Conservation (phyloP, 1,140 invertebrate species). For the Drosophila tsacasi region DNA sequence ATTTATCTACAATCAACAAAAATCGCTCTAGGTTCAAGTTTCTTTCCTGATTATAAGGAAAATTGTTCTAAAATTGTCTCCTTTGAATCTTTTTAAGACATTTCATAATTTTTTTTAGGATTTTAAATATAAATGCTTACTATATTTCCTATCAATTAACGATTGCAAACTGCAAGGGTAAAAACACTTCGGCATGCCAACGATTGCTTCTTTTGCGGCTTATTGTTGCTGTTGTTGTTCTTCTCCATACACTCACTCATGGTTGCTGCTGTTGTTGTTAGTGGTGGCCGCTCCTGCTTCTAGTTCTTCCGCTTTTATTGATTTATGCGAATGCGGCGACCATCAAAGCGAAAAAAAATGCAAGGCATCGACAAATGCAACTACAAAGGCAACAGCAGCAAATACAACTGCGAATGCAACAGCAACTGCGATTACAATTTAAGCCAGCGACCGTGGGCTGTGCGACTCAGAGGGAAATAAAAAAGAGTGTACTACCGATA, state of each 20-base stretch:
- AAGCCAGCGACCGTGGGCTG: conserved; percentile 18
- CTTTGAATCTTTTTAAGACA: too few species aligned
- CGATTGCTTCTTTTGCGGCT: background rate
- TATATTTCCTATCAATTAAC: too few species aligned
- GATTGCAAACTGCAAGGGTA: too few species aligned
- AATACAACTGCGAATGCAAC: conserved; percentile 16
- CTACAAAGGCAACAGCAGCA: conserved; percentile 9
- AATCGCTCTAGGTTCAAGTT: too few species aligned
- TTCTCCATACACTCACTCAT: background rate
- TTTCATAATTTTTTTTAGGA: too few species aligned
- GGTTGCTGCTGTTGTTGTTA: background rate
- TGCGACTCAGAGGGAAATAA: background rate
- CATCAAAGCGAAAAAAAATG: conserved; percentile 49
- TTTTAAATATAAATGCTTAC: too few species aligned
- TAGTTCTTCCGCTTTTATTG: conserved; percentile 62
- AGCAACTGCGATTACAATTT: conserved; percentile 35
- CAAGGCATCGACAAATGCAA: conserved; percentile 29
- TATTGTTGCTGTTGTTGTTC: background rate
- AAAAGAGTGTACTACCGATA: conserved; percentile 4
- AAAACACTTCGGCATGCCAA: background rate
- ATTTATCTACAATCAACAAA: too few species aligned
- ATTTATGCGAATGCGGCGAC: conserved; percentile 72
- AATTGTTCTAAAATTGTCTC: too few species aligned
- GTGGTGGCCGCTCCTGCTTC: conserved; percentile 20
- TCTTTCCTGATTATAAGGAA: too few species aligned